phyloP scores from a whole-genome alignment of 2,797 vertebrate genomes.

The Leptatherina wallacei region DNA sequence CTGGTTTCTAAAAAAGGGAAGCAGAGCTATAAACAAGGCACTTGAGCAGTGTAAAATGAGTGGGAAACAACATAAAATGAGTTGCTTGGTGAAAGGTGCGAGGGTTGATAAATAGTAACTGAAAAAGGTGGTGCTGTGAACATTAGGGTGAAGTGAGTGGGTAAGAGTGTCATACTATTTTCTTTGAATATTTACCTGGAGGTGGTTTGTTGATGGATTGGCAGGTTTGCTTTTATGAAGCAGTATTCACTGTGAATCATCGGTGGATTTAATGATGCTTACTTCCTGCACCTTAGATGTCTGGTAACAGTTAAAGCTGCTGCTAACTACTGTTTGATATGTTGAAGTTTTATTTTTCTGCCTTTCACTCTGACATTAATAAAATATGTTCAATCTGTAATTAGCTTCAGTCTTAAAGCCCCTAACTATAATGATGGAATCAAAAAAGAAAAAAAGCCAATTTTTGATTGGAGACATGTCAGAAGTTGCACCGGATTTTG shows the following conservation, averaged over 20 bases:
- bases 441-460: background rate
- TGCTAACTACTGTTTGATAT: background rate
- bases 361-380: background rate
- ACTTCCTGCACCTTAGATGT: background rate
- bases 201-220: conserved; percentile 22
- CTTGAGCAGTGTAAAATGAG: conserved; percentile 9
- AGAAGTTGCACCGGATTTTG: background rate
- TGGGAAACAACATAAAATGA: conserved; percentile 22
- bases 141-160: conserved; percentile 22
- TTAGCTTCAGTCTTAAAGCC: background rate
- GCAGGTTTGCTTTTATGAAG: conserved; percentile 10
- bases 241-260: background rate
- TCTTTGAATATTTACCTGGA: conserved; percentile 24
- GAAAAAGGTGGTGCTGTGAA: conserved; percentile 6
- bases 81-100: conserved; percentile 28
- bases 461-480: background rate
- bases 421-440: background rate
- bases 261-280: conserved; percentile 13
- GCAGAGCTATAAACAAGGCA: conserved; percentile 19
- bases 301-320: background rate
- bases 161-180: conserved; percentile 19
- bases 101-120: conserved; percentile 1
- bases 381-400: background rate
- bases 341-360: background rate
- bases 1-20: background rate